Conservation (phyloP, 1,140 invertebrate species). For the Drosophila carrolli region DNA sequence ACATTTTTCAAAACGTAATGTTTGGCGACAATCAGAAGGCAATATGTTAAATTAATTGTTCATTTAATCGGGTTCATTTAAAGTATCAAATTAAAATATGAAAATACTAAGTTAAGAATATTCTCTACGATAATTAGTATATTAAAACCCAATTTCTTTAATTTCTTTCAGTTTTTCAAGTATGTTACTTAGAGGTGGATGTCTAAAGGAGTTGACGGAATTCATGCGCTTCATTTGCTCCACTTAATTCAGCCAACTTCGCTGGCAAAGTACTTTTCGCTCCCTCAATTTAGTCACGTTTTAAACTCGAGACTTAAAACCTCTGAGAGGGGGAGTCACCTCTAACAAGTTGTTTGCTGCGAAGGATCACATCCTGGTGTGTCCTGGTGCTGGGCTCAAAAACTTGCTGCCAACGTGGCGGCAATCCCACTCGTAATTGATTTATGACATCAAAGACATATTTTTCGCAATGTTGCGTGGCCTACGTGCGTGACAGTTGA, state of each 20-base stretch:
- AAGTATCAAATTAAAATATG: too few relatives aligned
- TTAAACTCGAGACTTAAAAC: constrained; percentile 67
- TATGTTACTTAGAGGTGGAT: neutral
- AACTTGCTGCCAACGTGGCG: constrained; percentile 15
- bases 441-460: constrained; percentile 85
- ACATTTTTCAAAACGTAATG: too few relatives aligned
- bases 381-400: constrained; percentile 5
- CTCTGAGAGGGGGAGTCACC: constrained; percentile 6
- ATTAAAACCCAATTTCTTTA: too few relatives aligned
- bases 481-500: constrained; percentile 83
- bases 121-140: too few relatives aligned
- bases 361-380: constrained; percentile 60
- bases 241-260: constrained; percentile 41
- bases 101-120: too few relatives aligned
- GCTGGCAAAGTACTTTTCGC: constrained; percentile 5
- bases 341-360: constrained; percentile 72
- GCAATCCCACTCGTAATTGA: constrained; percentile 80
- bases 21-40: too few relatives aligned
- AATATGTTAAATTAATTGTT: too few relatives aligned
- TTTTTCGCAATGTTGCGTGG: constrained; percentile 84
- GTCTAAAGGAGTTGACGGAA: constrained; percentile 2
- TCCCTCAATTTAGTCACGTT: constrained; percentile 65
- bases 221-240: constrained; percentile 57
- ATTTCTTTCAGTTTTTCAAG: neutral
- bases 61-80: too few relatives aligned